Base-by-base conservation (phyloP, 2,888 invertebrate species). In the Tryphoninae sp. region DNA sequence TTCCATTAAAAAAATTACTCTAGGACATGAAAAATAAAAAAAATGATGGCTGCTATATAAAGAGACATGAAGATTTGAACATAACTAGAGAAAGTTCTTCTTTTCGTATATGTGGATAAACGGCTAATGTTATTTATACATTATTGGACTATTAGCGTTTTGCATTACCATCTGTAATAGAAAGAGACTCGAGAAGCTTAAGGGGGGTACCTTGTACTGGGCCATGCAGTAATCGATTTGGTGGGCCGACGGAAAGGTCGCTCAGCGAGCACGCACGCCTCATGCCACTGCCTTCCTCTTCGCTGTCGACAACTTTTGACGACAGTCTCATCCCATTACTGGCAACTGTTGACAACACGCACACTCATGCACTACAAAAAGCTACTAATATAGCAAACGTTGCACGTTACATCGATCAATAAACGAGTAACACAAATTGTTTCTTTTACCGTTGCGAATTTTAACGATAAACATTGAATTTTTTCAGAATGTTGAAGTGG, bases 261-360 rank as follows among this genome's bases (percentile, higher is more conserved):
- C 96, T 96, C 88, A 97, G 94, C 78, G 96, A 96, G 92, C 96
- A 96, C 87, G 96, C 96, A 85, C 96, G 94, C 87, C 97, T 93
- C 93, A 97, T 95, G 85, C 95, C 95, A 87, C 93, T 92, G 87
- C 93, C 93, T 81, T 93, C 92, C 80, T 92, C 92, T 85, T 91
- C 91, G 85, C 89, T 90, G 89, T 91, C 92, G 88, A 90, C 89
- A 86, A 90, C 88, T 88, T 90, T 90, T 85, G 90, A 86, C 85
- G 89, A 87, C 85, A 88, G 85, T 87, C 89, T 88, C 86, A 87
- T 88, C 86, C 88, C 89, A 87, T 87, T 90, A 90, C 87, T 89
- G 90, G 86, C 90, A 89, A 89, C 91, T 91, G 91, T 90, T 87
- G 88, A 91, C 87, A 90, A 90, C 88, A 90, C 88, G 87, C 88